A percentile compares a stretch with the other conserved stretches of the same genome.
These are phyloP conservation scores for Galago senegalensis DNA, from an alignment of 2,797 vertebrate genomes.

Conservation along the genomic window DNA sequence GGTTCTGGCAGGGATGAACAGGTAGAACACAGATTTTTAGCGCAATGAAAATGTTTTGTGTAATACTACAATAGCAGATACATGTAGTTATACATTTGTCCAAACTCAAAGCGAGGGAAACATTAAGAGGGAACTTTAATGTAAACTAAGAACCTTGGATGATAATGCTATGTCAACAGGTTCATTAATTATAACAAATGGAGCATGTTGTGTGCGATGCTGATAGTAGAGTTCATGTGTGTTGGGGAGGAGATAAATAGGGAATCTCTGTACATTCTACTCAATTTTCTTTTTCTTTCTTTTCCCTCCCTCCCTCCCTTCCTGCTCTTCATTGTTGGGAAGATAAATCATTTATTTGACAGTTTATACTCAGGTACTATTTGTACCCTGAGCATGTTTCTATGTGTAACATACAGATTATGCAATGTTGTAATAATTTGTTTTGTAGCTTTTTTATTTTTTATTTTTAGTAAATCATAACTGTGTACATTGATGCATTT, in stretches of 20 bases:
- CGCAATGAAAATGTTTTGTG: neutral
- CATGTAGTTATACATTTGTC: neutral
- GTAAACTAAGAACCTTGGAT: neutral
- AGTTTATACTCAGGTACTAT: too few species aligned
- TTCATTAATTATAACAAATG: neutral
- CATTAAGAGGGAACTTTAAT: neutral
- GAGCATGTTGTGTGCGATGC: neutral
- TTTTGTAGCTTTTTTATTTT: too few species aligned
- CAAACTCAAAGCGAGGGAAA: neutral
- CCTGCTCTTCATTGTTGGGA: too few species aligned
- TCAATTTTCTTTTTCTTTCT: neutral
- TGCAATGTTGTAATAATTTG: too few species aligned
- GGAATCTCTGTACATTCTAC: neutral
- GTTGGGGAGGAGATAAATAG: neutral
- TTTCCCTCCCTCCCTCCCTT: too few species aligned
- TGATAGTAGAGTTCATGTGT: neutral
- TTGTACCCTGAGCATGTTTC: too few species aligned
- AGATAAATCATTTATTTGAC: too few species aligned
- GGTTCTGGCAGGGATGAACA: neutral
- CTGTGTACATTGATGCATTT: too few species aligned
- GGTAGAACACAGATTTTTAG: neutral
- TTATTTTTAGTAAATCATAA: too few species aligned
- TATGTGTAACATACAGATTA: too few species aligned
- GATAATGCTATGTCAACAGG: neutral
- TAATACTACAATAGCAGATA: neutral